These are phyloP conservation scores for Drosophila histrio DNA, from an alignment of 2,888 invertebrate genomes.

Conservation along the genomic window DNA sequence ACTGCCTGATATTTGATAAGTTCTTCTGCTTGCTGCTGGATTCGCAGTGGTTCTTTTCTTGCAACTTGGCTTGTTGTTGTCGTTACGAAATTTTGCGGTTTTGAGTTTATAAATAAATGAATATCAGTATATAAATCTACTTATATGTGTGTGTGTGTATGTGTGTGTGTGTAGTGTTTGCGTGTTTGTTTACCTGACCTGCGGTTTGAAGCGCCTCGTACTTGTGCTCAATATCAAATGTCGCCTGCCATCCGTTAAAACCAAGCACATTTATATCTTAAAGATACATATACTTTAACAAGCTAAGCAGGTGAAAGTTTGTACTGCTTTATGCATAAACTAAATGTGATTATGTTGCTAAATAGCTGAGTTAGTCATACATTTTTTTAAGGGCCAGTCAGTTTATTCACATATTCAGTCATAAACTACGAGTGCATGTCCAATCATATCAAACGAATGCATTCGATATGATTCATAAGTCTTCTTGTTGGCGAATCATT, in stretches of 20 bases:
- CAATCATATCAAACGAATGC: constrained; percentile 20
- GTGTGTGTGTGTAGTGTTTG: background rate
- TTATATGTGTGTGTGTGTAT: constrained; percentile 1
- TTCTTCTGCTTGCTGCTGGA: background rate
- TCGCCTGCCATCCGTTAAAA: constrained; percentile 52
- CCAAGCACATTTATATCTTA: constrained; percentile 5
- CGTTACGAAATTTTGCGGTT: constrained; percentile 60
- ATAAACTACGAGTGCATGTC: constrained; percentile 5
- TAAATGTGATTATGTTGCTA: background rate
- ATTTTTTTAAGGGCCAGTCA: background rate
- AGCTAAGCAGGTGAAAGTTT: constrained; percentile 23
- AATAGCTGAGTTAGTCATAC: background rate
- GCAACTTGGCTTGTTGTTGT: constrained; percentile 2
- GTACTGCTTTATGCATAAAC: background rate
- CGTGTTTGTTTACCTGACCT: constrained; percentile 48
- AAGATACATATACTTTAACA: constrained; percentile 13
- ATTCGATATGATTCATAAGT: constrained; percentile 36
- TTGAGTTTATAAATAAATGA: constrained; percentile 40
- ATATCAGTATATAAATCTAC: background rate
- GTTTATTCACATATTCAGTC: constrained; percentile 26
- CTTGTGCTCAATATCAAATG: constrained; percentile 71
- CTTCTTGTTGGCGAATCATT: constrained; percentile 21
- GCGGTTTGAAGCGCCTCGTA: constrained; percentile 52
- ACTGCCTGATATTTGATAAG: background rate
- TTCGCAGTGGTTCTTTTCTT: constrained; percentile 1